Conservation (phyloP, 2,888 invertebrate species). For the Noctua janthe region DNA sequence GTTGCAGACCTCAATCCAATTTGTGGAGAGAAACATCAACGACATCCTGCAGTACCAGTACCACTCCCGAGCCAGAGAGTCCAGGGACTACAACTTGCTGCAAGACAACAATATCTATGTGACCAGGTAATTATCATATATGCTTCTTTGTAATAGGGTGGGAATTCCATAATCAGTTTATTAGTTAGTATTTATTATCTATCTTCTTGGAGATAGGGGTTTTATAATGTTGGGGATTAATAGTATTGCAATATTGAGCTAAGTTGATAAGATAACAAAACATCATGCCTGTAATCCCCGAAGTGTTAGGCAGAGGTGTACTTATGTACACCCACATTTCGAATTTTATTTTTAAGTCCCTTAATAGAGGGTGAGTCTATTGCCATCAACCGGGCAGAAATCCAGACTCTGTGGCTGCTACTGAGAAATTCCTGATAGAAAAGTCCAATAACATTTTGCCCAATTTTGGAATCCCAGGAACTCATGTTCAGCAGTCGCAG, state of each 20-base stretch:
- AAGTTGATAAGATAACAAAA: slow-evolving; percentile 16
- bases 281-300: not conserved
- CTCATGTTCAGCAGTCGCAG: too few relatives aligned
- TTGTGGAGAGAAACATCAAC: slow-evolving; percentile 96
- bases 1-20: slow-evolving; percentile 92
- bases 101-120: slow-evolving; percentile 96
- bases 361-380: not conserved
- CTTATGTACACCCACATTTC: not conserved
- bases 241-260: slow-evolving; percentile 4
- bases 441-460: too few relatives aligned
- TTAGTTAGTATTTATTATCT: slow-evolving; percentile 14
- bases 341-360: not conserved
- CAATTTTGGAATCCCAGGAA: too few relatives aligned
- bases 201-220: not conserved
- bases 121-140: slow-evolving; percentile 88
- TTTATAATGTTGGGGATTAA: slow-evolving; percentile 1
- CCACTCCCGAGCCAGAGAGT: slow-evolving; percentile 94
- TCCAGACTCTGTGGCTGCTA: not conserved
- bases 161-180: not conserved
- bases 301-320: not conserved
- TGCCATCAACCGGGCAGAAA: not conserved
- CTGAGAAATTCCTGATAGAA: too few relatives aligned
- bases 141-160: not conserved
- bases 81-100: slow-evolving; percentile 95
- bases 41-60: slow-evolving; percentile 96